Conservation (phyloP, 2,797 vertebrate species). For the Avahi laniger region DNA sequence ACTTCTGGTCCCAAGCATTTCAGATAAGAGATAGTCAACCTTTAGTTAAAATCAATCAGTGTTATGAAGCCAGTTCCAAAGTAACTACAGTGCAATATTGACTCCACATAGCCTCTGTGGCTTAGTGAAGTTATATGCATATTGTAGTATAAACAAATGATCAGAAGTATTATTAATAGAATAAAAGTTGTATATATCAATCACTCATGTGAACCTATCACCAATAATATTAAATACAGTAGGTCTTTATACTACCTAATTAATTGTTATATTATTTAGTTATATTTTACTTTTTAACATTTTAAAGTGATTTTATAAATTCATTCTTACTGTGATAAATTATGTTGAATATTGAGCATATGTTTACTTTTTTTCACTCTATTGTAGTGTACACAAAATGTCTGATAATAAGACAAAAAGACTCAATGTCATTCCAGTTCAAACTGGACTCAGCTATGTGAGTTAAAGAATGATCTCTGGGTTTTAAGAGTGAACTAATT, state of each 20-base stretch:
- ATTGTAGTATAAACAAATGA: not conserved
- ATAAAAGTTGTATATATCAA: not conserved
- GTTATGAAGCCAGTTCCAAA: not conserved
- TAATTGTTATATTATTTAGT: not conserved
- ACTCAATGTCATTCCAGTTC: not conserved
- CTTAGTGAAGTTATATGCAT: not conserved
- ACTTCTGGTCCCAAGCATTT: not conserved
- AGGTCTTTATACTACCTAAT: not conserved
- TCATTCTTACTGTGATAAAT: not conserved
- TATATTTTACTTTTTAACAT: conserved; percentile 10
- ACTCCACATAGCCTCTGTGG: not conserved
- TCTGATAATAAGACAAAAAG: not conserved
- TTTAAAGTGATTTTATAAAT: not conserved
- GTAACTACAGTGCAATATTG: not conserved
- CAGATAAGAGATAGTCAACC: not conserved
- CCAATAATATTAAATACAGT: conserved; percentile 19
- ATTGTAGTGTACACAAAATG: not conserved
- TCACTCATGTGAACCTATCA: not conserved
- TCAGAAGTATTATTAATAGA: not conserved
- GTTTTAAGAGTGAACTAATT: not conserved
- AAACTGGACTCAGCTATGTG: not conserved
- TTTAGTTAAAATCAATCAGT: conserved; percentile 47
- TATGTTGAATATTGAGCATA: not conserved
- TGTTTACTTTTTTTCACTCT: not conserved
- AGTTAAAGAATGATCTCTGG: not conserved